Conservation (phyloP, 2,888 invertebrate species). For the Venusia cambrica region DNA sequence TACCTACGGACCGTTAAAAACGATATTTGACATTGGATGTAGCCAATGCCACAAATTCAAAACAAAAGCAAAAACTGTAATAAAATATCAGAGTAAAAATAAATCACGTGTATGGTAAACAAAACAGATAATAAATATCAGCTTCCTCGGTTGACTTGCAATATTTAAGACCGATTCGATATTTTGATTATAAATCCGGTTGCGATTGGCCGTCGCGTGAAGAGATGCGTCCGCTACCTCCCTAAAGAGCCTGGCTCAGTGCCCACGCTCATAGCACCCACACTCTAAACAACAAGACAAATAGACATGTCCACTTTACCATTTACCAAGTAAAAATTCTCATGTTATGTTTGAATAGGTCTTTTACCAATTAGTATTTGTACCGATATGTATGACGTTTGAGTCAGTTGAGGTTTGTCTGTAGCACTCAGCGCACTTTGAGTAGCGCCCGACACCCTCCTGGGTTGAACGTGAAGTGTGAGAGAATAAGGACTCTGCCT, state of each 20-base stretch:
- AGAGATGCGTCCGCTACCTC: conserved; percentile 47
- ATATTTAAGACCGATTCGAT: conserved; percentile 15
- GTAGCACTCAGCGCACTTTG: conserved; percentile 56
- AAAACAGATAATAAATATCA: neutral
- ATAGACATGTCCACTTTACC: conserved; percentile 77
- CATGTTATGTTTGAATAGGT: conserved; percentile 77
- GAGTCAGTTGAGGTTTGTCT: conserved; percentile 55
- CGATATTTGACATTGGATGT: too few species aligned
- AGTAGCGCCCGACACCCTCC: conserved; percentile 49
- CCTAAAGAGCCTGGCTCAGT: conserved; percentile 52
- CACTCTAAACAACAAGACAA: conserved; percentile 77
- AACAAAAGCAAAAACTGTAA: too few species aligned
- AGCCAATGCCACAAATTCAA: too few species aligned
- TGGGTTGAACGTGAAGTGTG: conserved; percentile 48
- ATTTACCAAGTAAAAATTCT: conserved; percentile 77
- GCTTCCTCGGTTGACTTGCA: conserved; percentile 5
- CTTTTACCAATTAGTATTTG: conserved; percentile 80
- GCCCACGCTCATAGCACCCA: conserved; percentile 71
- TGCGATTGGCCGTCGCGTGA: conserved; percentile 29
- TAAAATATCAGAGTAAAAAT: neutral
- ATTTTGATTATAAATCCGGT: conserved; percentile 16
- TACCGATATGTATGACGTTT: conserved; percentile 67
- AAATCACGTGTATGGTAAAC: neutral
- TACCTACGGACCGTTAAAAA: too few species aligned
- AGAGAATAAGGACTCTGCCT: conserved; percentile 53